A percentile compares a stretch with the other conserved stretches of the same genome.
Conservation (phyloP, 2,888 invertebrate genomes). For the Leptogaster cylindrica region DNA sequence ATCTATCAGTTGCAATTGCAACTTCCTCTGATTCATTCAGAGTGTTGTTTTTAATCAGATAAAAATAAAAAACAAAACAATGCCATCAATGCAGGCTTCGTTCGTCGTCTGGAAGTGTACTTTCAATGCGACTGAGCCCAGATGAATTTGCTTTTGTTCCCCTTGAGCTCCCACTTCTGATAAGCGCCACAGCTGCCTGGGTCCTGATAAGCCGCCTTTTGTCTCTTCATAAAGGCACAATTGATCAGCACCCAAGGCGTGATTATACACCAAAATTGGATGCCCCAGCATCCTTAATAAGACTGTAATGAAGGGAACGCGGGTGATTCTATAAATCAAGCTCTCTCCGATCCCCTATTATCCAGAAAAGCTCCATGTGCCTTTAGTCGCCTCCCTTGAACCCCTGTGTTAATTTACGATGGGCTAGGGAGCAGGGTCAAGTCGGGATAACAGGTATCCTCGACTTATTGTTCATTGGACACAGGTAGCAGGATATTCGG, state of each 20-base stretch:
- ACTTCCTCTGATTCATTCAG: too few species aligned
- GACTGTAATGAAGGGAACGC: conserved; percentile 3
- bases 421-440: not conserved
- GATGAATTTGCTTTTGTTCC: conserved; percentile 4
- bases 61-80: too few species aligned
- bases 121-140: not conserved
- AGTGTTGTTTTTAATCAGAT: too few species aligned
- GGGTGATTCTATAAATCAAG: conserved; percentile 27
- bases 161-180: not conserved
- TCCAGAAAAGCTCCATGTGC: not conserved
- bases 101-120: too few species aligned
- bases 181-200: not conserved
- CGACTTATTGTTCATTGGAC: conserved; percentile 15
- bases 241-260: not conserved
- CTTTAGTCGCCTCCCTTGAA: conserved; percentile 3
- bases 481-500: not conserved
- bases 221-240: not conserved
- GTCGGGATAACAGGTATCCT: conserved; percentile 1
- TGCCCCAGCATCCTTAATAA: not conserved
- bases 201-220: not conserved
- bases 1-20: too few species aligned
- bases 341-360: conserved; percentile 1
- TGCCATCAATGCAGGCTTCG: too few species aligned
- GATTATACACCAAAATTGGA: not conserved
- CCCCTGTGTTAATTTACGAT: not conserved